Conservation (phyloP, 2,113 vertebrate genomes). For the Myotis lucifugus region DNA sequence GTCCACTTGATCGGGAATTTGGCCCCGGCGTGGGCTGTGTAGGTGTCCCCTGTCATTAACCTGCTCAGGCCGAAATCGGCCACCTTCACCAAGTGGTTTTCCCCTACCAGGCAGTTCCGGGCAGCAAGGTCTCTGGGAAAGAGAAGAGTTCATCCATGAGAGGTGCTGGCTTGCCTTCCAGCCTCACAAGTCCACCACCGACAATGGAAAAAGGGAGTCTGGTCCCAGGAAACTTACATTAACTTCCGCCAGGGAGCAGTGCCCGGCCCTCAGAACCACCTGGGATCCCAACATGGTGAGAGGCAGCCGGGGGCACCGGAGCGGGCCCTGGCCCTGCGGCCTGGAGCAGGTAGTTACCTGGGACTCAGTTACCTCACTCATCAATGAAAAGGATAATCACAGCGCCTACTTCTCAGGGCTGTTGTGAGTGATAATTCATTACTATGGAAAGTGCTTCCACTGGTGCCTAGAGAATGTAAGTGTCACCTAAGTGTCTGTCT, state of each 20-base stretch:
- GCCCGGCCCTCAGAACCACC: neutral
- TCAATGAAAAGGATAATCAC: neutral
- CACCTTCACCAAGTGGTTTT: conserved; percentile 99
- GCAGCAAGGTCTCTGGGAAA: conserved; percentile 94
- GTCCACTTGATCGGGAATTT: conserved; percentile 99
- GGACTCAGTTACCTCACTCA: neutral
- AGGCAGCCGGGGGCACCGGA: neutral
- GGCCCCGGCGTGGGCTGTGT: conserved; percentile 96
- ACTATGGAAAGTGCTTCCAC: neutral
- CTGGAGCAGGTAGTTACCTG: neutral
- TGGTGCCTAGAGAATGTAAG: rapidly evolving
- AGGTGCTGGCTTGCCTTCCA: neutral
- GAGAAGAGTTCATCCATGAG: conserved; percentile 35
- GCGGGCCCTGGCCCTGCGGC: neutral
- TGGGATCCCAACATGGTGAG: rapidly evolving
- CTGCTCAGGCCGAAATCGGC: conserved; percentile 98
- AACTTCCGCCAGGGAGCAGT: rapidly evolving
- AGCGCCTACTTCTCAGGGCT: neutral
- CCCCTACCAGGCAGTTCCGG: conserved; percentile 98
- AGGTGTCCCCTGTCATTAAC: conserved; percentile 97
- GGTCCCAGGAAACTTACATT: rapidly evolving
- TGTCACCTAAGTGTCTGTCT: neutral
- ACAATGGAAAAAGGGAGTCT: neutral
- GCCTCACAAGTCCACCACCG: neutral
- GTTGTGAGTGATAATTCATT: too few relatives aligned